Evolutionary conservation across 2,888 invertebrate species (phyloP).

Genomic region (Acleris emargana): DNA sequence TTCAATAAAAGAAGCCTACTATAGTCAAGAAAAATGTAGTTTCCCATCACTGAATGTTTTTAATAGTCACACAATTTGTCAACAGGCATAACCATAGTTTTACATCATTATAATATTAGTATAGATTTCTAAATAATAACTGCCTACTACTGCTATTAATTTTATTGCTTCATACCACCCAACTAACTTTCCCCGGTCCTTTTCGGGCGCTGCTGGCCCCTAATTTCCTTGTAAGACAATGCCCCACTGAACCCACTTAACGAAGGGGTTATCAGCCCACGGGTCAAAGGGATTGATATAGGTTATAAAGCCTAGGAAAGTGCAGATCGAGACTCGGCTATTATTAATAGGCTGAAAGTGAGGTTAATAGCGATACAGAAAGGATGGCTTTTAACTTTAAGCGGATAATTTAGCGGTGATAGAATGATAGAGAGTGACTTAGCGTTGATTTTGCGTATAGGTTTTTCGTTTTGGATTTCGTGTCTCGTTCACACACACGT

Average conservation of each 20-base stretch:
- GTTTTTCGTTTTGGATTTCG: too few species aligned
- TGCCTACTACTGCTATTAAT: neutral
- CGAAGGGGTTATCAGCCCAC: constrained; percentile 46
- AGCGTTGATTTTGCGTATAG: too few species aligned
- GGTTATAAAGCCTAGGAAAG: constrained; percentile 21
- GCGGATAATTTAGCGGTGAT: neutral
- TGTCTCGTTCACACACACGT: too few species aligned
- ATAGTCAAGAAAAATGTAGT: too few species aligned
- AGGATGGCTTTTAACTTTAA: neutral
- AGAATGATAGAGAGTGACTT: too few species aligned
- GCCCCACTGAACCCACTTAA: constrained; percentile 66
- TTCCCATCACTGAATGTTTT: too few species aligned
- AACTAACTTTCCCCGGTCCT: constrained; percentile 64
- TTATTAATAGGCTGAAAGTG: constrained; percentile 19
- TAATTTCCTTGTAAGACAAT: constrained; percentile 61
- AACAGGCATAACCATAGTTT: too few species aligned
- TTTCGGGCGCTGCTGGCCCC: constrained; percentile 61
- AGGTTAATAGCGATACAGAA: constrained; percentile 3
- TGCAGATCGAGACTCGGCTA: constrained; percentile 7
- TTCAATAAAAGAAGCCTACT: too few species aligned
- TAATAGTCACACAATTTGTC: too few species aligned
- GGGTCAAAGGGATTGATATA: constrained; percentile 61
- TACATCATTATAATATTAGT: neutral
- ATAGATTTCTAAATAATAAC: neutral
- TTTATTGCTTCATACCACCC: constrained; percentile 5